Percentiles rank a stretch among this genome's conserved stretches.
Conservation (phyloP, 1,140 invertebrate genomes). For the Alviniconcha marisindica region DNA sequence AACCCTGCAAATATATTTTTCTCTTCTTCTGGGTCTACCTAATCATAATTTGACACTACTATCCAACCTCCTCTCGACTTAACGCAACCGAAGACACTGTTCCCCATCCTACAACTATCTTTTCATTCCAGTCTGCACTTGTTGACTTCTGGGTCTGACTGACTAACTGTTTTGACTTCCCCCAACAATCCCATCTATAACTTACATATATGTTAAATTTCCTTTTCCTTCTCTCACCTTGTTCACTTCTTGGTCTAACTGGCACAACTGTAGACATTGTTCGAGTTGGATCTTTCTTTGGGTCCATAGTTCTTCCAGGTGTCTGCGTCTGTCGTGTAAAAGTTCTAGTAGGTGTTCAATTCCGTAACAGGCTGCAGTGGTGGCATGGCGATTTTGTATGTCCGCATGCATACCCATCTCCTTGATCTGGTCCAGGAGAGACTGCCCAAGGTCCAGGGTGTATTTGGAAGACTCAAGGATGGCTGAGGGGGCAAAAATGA, state of each 20-base stretch:
- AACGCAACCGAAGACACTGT: too few species aligned
- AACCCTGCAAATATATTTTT: too few species aligned
- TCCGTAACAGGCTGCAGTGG: conserved; percentile 76
- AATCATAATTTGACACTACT: too few species aligned
- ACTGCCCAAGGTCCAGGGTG: conserved; percentile 87
- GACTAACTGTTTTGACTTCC: too few species aligned
- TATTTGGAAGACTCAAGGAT: conserved; percentile 87
- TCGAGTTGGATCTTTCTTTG: conserved; percentile 81
- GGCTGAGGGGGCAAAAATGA: conserved; percentile 68
- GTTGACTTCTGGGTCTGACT: too few species aligned
- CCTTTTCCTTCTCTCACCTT: too few species aligned
- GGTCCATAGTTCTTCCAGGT: conserved; percentile 86
- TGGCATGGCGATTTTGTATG: conserved; percentile 75
- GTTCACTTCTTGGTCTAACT: conserved; percentile 84
- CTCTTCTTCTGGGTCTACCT: too few species aligned
- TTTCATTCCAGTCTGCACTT: too few species aligned
- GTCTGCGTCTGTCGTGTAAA: conserved; percentile 85
- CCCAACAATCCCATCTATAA: too few species aligned
- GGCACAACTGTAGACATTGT: conserved; percentile 85
- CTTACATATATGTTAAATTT: too few species aligned
- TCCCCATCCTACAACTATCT: too few species aligned
- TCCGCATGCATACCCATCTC: conserved; percentile 76
- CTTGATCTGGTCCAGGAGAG: conserved; percentile 81
- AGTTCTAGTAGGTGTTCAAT: conserved; percentile 78
- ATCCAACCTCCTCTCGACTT: too few species aligned